These are phyloP conservation scores for Schlechtendalia chinensis DNA, from an alignment of 1,140 invertebrate genomes.

Conservation along the genomic window DNA sequence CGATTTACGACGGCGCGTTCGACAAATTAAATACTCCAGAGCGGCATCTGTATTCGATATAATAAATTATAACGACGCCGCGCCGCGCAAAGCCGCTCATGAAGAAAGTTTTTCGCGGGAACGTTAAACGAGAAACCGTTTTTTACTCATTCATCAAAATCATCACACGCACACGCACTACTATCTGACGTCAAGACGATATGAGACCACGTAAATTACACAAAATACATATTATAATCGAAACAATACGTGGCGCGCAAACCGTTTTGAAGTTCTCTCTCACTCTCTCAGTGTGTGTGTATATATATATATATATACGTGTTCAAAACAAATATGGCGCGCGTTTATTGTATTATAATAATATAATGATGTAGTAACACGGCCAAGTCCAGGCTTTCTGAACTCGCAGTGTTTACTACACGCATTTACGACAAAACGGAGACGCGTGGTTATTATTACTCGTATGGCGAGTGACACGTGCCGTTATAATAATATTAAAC, in stretches of 20 bases:
- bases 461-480: neutral
- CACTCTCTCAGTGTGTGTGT: too few relatives aligned
- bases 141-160: conserved; percentile 2
- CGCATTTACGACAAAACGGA: neutral
- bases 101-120: neutral
- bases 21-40: neutral
- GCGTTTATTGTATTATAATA: neutral
- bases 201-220: neutral
- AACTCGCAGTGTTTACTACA: neutral
- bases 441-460: neutral
- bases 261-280: neutral
- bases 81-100: neutral
- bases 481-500: too few relatives aligned
- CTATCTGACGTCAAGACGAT: neutral
- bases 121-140: conserved; percentile 3
- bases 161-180: neutral
- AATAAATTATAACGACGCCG: too few relatives aligned
- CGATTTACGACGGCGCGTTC: neutral
- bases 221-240: neutral
- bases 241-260: conserved; percentile 1
- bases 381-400: conserved; percentile 21
- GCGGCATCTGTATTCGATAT: neutral
- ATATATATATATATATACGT: too few relatives aligned
- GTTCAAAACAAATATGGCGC: too few relatives aligned
- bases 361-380: neutral